Base-by-base conservation (phyloP, 1,140 invertebrate genomes). In the Oppia nitens region DNA sequence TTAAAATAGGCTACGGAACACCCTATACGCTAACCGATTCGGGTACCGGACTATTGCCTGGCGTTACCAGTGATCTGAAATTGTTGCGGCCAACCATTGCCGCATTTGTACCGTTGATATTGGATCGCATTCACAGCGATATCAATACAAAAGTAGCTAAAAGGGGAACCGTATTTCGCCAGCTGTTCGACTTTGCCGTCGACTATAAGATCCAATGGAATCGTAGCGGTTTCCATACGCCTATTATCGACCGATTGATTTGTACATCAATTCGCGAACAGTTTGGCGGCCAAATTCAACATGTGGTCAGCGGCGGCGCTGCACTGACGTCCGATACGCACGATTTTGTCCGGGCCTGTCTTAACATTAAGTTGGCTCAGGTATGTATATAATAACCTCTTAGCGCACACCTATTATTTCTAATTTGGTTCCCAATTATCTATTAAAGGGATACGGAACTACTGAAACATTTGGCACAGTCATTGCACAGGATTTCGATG, bases 111-210 rank as follows among this genome's bases (percentile, higher is more conserved):
- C 95, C 95, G 28, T 85, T 93, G 20, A 93, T 97, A 60, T 79
- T 97, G 68, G 92, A 97, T 73, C 81, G 94, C 59, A 86, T 98
- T 60, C 93, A 88, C 64, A 96, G 96, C 74, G 87, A 83, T 54
- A 90, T 97, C 58, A 86, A 86, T 68, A 88, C 94, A 63, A 90
- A 91, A 69, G 83, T 96, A 2, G 82, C 81, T 25, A 56, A 52
- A 64, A 82, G 82, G 26, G 82, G 84, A 6, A 73, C 76, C 17
- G 78, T 90, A 28, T 79, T 79, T 48, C 80, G 82, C 68, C 81
- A 83, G 11, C 75, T 92, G 53, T 95, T 96, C 75, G 81, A 87
- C 68, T 93, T 89, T 75, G 87, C 86, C 0, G 91, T 90, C 68
- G 74, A 85, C 47, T 97, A 97, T 74, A 96, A 95, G 74, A 75